phyloP scores from a whole-genome alignment of 1,140 invertebrate species.

The Oncopodura yosiiana region DNA sequence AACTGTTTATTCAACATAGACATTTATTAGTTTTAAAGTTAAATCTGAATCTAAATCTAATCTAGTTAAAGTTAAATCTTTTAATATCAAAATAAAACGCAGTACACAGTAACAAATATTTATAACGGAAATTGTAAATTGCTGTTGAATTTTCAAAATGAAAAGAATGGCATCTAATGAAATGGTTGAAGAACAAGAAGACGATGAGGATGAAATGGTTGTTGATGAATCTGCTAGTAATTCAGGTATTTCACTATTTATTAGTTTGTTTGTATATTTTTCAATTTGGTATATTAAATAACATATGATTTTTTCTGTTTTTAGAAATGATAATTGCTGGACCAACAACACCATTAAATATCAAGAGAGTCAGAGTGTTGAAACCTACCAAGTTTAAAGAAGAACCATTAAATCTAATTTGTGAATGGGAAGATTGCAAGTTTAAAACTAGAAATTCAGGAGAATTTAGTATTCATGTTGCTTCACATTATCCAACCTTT shows the following conservation, averaged over 20 bases:
- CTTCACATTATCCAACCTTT: constrained; percentile 14
- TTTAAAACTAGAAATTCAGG: constrained; percentile 45
- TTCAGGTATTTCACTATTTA: not conserved
- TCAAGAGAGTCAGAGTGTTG: constrained; percentile 4
- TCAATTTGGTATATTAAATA: not conserved
- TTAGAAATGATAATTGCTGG: constrained; percentile 18
- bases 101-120: too few species aligned
- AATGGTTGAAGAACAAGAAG: not conserved
- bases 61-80: too few species aligned
- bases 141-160: not conserved
- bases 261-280: not conserved
- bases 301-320: not conserved
- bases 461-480: constrained; percentile 43
- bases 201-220: not conserved
- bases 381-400: constrained; percentile 23
- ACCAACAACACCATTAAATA: constrained; percentile 19
- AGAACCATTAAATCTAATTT: constrained; percentile 21
- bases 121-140: too few species aligned
- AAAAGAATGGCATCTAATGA: not conserved
- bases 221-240: not conserved
- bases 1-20: too few species aligned
- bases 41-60: too few species aligned
- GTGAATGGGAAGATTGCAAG: constrained; percentile 51
- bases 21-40: too few species aligned
- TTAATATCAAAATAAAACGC: too few species aligned